Evolutionary conservation across 2,113 vertebrate genomes (phyloP).

Genomic region (Gracilinanus agilis): DNA sequence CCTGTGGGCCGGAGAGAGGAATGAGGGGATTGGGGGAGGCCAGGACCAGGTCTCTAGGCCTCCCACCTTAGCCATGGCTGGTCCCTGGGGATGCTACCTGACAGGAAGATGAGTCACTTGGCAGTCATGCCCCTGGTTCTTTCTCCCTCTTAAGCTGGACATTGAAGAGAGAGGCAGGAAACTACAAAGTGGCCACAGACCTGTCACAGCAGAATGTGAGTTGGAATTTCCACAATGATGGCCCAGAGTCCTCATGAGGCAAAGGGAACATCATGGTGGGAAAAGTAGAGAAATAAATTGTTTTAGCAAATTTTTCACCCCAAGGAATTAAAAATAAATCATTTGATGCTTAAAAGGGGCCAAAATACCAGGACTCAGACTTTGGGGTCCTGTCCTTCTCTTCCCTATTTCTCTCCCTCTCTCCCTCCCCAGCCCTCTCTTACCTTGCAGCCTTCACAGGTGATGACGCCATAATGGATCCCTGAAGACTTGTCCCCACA

Average conservation of each 20-base stretch:
- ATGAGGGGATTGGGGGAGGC: background rate
- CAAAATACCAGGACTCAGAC: background rate
- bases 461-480: slow-evolving; percentile 95
- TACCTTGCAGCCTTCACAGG: slow-evolving; percentile 86
- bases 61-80: background rate
- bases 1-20: background rate
- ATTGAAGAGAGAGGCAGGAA: background rate
- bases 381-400: background rate
- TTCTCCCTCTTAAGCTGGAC: background rate
- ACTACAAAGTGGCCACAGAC: background rate
- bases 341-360: background rate
- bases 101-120: background rate
- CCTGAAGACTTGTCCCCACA: slow-evolving; percentile 86
- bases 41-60: background rate
- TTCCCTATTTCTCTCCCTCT: background rate
- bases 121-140: background rate
- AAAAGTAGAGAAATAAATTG: background rate
- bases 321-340: background rate
- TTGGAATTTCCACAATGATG: background rate
- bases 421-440: background rate
- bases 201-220: background rate
- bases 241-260: background rate
- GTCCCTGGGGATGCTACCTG: background rate
- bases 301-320: background rate
- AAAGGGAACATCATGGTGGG: background rate